Evolutionary conservation across 2,797 vertebrate genomes (phyloP).

Genomic region (Cyclopterus lumpus): DNA sequence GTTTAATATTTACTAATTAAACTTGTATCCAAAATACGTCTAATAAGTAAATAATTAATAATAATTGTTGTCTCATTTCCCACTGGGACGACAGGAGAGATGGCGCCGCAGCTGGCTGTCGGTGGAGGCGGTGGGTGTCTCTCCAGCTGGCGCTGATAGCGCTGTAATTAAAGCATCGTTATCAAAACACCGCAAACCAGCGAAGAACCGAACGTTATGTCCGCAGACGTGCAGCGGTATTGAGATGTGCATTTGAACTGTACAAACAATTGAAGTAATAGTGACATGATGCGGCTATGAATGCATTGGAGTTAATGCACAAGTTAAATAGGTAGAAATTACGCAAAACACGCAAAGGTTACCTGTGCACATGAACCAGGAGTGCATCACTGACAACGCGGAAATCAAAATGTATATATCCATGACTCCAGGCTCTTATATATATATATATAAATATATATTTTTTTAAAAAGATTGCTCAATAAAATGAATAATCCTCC

Average conservation of each 20-base stretch:
- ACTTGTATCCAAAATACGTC: neutral
- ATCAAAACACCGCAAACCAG: constrained; percentile 29
- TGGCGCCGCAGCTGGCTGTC: constrained; percentile 65
- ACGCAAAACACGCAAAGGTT: constrained; percentile 50
- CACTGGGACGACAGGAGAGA: too few species aligned
- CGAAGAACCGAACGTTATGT: too few species aligned
- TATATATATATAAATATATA: too few species aligned
- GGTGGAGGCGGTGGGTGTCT: constrained; percentile 26
- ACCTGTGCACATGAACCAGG: constrained; percentile 78
- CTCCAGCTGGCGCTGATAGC: constrained; percentile 53
- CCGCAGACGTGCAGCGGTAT: neutral
- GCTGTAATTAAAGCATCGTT: constrained; percentile 29
- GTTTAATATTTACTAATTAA: neutral
- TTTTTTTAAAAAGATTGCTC: neutral
- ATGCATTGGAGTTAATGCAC: neutral
- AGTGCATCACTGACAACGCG: constrained; percentile 82
- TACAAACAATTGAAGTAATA: neutral
- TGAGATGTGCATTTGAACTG: neutral
- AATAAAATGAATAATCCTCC: constrained; percentile 49
- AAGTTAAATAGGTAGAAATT: neutral
- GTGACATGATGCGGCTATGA: accelerated
- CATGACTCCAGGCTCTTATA: constrained; percentile 74
- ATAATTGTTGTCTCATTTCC: neutral
- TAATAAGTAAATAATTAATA: neutral
- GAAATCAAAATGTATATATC: constrained; percentile 86